Evolutionary conservation across 1,140 invertebrate genomes (phyloP).

Genomic region (Drosophila prosaltans): DNA sequence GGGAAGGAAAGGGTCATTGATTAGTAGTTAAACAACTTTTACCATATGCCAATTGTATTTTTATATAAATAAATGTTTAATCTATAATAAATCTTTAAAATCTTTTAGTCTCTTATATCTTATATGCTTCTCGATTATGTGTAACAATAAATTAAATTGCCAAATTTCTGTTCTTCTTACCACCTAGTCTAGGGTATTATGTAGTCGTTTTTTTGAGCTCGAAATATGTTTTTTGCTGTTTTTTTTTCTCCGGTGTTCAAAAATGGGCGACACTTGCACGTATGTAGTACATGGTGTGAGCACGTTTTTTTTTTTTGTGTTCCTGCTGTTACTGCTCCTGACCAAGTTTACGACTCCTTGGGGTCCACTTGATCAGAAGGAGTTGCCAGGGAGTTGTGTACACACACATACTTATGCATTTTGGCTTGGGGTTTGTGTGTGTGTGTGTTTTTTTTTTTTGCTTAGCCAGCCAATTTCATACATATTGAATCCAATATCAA

Average conservation of each 20-base stretch:
- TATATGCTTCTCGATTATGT: too few relatives aligned
- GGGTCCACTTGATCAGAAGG: constrained; percentile 77
- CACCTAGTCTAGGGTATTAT: too few relatives aligned
- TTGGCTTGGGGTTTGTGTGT: constrained; percentile 22
- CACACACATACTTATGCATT: constrained; percentile 36
- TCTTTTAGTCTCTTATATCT: too few relatives aligned
- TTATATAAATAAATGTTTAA: too few relatives aligned
- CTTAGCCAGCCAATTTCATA: constrained; percentile 19
- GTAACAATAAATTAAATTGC: too few relatives aligned
- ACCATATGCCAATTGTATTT: too few relatives aligned
- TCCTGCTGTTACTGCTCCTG: constrained; percentile 25
- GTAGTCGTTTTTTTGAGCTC: too few relatives aligned
- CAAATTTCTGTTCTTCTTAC: too few relatives aligned
- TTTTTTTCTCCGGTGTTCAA: constrained; percentile 45
- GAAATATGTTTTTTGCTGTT: too few relatives aligned
- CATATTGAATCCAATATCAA: not conserved
- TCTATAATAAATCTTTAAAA: too few relatives aligned
- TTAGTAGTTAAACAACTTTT: too few relatives aligned
- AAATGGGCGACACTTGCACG: constrained; percentile 70
- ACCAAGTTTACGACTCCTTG: constrained; percentile 76
- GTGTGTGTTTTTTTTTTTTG: constrained; percentile 6
- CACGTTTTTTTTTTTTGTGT: constrained; percentile 47
- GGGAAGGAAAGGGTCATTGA: too few relatives aligned
- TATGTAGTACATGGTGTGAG: constrained; percentile 35
- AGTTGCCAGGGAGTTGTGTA: constrained; percentile 71